Conservation (phyloP, 2,888 invertebrate genomes). For the Tachina lurida region DNA sequence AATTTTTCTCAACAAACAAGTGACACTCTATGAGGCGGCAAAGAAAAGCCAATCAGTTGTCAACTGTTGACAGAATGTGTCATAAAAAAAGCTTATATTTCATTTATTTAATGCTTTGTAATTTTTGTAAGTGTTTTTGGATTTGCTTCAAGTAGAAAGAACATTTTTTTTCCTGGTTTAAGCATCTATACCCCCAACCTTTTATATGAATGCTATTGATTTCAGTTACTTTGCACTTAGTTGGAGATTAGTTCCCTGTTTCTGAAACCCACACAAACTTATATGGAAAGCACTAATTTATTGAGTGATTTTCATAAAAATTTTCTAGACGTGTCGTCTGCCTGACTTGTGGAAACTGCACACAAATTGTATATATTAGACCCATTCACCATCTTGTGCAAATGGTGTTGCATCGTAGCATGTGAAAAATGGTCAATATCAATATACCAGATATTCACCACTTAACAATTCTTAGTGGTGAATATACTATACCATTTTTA, state of each 20-base stretch:
- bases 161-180: neutral
- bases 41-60: constrained; percentile 21
- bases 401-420: no score
- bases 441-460: no score
- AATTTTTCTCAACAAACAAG: constrained; percentile 10
- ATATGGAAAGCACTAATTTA: no score
- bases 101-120: constrained; percentile 43
- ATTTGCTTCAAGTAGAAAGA: neutral
- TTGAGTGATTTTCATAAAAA: no score
- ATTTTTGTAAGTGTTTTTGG: constrained; percentile 8
- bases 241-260: neutral
- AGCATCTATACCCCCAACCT: neutral
- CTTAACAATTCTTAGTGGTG: no score
- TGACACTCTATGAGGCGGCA: neutral
- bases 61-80: constrained; percentile 22
- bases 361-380: no score
- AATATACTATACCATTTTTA: no score
- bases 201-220: constrained; percentile 3
- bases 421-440: no score
- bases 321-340: no score
- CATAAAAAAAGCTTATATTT: constrained; percentile 30
- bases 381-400: no score
- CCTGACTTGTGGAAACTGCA: no score
- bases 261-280: no score
- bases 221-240: neutral